phyloP scores from a whole-genome alignment of 2,113 vertebrate species.

The Melanostigma gelatinosum region DNA sequence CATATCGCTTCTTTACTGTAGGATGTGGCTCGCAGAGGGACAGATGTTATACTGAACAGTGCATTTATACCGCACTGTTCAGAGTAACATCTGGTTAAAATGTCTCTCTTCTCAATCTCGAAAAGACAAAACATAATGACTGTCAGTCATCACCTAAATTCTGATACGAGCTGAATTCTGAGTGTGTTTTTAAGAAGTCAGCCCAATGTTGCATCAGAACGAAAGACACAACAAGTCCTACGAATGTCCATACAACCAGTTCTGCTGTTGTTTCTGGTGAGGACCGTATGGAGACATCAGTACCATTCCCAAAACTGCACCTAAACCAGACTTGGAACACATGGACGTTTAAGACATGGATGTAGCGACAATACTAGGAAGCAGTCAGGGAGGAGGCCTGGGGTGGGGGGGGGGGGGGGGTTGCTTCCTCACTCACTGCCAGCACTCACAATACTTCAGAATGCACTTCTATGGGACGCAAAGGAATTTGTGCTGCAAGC shows the following conservation, averaged over 20 bases:
- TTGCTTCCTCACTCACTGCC: constrained; percentile 69
- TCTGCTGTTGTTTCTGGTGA: background rate
- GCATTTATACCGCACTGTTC: background rate
- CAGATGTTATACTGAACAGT: background rate
- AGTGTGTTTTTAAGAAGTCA: background rate
- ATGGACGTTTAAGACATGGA: constrained; percentile 55
- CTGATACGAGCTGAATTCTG: background rate
- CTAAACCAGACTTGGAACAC: constrained; percentile 44
- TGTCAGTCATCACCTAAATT: background rate
- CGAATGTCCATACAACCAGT: background rate
- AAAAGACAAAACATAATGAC: background rate
- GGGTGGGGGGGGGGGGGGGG: constrained; percentile 17
- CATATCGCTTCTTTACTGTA: background rate
- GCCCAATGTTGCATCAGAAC: background rate
- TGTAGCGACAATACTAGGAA: constrained; percentile 78
- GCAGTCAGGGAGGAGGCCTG: constrained; percentile 72
- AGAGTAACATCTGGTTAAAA: constrained; percentile 1
- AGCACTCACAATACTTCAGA: constrained; percentile 51
- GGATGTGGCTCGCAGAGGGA: background rate
- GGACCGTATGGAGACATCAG: background rate
- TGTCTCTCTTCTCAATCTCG: background rate
- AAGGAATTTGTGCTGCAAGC: constrained; percentile 60
- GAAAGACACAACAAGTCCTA: background rate
- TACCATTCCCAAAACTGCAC: constrained; percentile 7
- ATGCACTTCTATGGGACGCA: constrained; percentile 48